Evolutionary conservation across 1,140 invertebrate species (phyloP).

Genomic region (Pararge aegeria): DNA sequence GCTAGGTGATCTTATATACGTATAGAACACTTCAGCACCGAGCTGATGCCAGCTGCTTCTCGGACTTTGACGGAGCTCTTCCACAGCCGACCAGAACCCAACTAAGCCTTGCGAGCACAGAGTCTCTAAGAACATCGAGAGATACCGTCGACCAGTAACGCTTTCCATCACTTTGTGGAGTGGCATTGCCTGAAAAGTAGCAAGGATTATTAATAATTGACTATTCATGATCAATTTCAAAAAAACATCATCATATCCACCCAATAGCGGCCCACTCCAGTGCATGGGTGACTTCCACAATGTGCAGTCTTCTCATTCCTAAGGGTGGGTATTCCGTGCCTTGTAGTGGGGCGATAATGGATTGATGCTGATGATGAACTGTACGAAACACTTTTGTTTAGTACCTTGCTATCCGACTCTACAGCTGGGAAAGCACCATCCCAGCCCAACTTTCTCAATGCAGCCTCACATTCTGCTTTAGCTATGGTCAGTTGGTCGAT

Average conservation of each 20-base stretch:
- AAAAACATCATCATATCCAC: background rate
- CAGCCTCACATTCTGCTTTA: conserved; percentile 90
- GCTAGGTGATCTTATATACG: conserved; percentile 89
- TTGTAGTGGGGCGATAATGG: no score
- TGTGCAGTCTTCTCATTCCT: no score
- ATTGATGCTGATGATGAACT: no score
- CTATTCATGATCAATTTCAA: no score
- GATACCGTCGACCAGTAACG: conserved; percentile 85
- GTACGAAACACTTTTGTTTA: background rate
- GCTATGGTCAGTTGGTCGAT: conserved; percentile 92
- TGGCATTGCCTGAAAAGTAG: conserved; percentile 78
- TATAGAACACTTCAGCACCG: conserved; percentile 94
- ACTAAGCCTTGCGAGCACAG: conserved; percentile 89
- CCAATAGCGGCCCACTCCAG: no score
- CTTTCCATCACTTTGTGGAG: conserved; percentile 85
- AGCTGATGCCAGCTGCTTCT: conserved; percentile 90
- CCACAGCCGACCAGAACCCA: conserved; percentile 93
- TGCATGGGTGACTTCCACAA: no score
- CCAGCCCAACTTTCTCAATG: conserved; percentile 88
- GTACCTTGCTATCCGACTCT: conserved; percentile 72
- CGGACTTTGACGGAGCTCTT: conserved; percentile 88
- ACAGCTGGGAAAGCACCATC: conserved; percentile 86
- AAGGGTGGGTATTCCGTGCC: no score
- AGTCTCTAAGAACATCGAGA: conserved; percentile 90
- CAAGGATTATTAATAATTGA: background rate